Evolutionary conservation across 2,888 invertebrate genomes (phyloP).

Genomic region (Papilio gigon): DNA sequence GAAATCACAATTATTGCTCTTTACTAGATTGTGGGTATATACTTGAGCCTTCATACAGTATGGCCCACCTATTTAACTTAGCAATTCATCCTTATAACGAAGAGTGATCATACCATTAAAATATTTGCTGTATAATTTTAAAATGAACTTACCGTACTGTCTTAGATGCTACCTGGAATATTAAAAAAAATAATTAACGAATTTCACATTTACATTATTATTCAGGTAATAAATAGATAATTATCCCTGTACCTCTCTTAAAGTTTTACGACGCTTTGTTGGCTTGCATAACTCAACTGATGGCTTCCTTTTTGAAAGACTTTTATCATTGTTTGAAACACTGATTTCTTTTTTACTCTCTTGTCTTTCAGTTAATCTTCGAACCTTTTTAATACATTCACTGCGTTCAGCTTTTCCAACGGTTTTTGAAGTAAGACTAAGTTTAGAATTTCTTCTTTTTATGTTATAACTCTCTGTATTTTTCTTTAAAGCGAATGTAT

Average conservation of each 20-base stretch:
- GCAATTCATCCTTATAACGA: neutral
- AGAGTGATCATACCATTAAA: neutral
- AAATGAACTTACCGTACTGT: constrained; percentile 54
- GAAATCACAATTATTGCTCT: neutral
- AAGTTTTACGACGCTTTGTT: constrained; percentile 29
- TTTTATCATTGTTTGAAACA: neutral
- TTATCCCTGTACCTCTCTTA: constrained; percentile 21
- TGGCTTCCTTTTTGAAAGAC: neutral
- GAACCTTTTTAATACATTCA: neutral
- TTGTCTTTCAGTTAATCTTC: neutral
- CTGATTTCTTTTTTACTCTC: constrained; percentile 11
- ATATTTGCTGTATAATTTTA: neutral
- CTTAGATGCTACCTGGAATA: constrained; percentile 62
- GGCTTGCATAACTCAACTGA: constrained; percentile 21
- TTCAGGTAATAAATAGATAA: neutral
- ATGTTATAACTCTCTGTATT: constrained; percentile 41
- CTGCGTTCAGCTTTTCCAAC: neutral
- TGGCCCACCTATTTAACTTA: neutral
- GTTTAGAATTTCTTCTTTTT: constrained; percentile 13
- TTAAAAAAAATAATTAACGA: neutral
- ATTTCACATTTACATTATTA: neutral
- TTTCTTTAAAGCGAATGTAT: constrained; percentile 22
- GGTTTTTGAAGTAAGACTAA: constrained; percentile 6
- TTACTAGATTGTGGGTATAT: too few relatives aligned
- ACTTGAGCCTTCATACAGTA: too few relatives aligned